phyloP scores from a whole-genome alignment of 2,113 vertebrate species.

The Thomomys bottae region DNA sequence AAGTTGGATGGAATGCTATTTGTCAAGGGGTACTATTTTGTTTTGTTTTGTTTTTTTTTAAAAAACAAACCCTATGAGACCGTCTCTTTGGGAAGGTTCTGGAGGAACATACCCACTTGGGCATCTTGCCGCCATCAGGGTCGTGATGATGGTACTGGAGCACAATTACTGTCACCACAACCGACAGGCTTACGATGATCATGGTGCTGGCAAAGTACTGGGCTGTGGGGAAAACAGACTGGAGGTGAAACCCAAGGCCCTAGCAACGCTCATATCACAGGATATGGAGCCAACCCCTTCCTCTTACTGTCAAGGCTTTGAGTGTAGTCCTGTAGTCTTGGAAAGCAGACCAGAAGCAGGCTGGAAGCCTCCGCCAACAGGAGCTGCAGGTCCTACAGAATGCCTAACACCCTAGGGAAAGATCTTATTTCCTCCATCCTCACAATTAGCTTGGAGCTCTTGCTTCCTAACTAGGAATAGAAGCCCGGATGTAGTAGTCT shows the following conservation, averaged over 20 bases:
- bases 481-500: not conserved
- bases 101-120: slow-evolving; percentile 93
- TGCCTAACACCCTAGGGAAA: not conserved
- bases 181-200: slow-evolving; percentile 97
- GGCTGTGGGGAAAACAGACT: slow-evolving; percentile 85
- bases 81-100: fast-evolving
- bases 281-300: too few species aligned
- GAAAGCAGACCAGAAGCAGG: fast-evolving
- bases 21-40: not conserved
- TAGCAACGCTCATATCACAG: fast-evolving
- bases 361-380: not conserved
- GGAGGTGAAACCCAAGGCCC: not conserved
- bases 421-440: not conserved
- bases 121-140: slow-evolving; percentile 95
- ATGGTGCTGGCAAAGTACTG: slow-evolving; percentile 98
- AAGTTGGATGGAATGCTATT: not conserved
- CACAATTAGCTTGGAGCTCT: too few species aligned
- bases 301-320: not conserved
- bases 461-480: not conserved
- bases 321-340: fast-evolving
- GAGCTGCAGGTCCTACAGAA: not conserved
- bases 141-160: slow-evolving; percentile 97
- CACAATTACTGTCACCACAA: slow-evolving; percentile 95
- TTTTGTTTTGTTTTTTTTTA: too few species aligned
- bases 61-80: fast-evolving